Evolutionary conservation across 1,140 invertebrate species (phyloP).

Genomic region (Sitobion miscanthi): DNA sequence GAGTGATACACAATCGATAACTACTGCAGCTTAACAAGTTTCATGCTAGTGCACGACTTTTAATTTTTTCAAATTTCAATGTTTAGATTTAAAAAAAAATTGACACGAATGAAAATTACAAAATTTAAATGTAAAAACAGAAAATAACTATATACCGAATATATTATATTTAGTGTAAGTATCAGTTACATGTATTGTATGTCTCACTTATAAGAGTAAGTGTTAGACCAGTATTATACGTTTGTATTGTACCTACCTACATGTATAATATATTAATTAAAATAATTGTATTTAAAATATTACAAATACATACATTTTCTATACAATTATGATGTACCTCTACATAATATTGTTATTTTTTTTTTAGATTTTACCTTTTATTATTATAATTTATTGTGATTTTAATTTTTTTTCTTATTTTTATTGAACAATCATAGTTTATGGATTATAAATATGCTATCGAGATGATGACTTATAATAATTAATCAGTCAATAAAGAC

Average conservation of each 20-base stretch:
- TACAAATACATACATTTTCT: not conserved
- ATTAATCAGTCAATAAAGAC: not conserved
- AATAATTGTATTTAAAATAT: slow-evolving; percentile 11
- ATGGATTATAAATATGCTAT: not conserved
- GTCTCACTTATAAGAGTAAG: not conserved
- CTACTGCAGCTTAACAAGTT: slow-evolving; percentile 59
- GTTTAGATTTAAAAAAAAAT: slow-evolving; percentile 26
- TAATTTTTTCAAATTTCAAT: not conserved
- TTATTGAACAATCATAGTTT: not conserved
- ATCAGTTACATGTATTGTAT: not conserved
- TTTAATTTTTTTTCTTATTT: not conserved
- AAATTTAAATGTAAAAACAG: not conserved
- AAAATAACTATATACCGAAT: not conserved
- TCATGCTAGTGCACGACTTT: not conserved
- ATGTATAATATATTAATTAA: not conserved
- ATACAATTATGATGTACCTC: not conserved
- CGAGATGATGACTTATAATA: not conserved
- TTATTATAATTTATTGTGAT: not conserved
- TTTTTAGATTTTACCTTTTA: not conserved
- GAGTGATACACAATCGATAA: slow-evolving; percentile 63
- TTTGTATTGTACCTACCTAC: not conserved
- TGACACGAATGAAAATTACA: not conserved
- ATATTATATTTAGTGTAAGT: not conserved
- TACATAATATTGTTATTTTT: not conserved
- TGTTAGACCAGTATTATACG: not conserved